A percentile compares a stretch with the other conserved stretches of the same genome.
phyloP scores from a whole-genome alignment of 1,140 invertebrate genomes.

The Lordiphosa clarofinis region DNA sequence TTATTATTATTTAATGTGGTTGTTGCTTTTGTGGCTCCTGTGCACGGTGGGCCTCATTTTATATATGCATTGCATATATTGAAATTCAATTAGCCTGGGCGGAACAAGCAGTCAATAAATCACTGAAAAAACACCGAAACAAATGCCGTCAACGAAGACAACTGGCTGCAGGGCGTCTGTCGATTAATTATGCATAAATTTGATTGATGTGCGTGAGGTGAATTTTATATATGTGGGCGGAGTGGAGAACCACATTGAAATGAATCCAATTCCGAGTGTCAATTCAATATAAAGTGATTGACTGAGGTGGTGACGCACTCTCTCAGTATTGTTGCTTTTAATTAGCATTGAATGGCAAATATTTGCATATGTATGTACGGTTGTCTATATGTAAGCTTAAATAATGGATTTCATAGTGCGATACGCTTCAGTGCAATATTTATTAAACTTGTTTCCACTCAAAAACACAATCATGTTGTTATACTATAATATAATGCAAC shows the following conservation, averaged over 20 bases:
- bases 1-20: slow-evolving; percentile 26
- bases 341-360: slow-evolving; percentile 61
- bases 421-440: slow-evolving; percentile 16
- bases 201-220: slow-evolving; percentile 68
- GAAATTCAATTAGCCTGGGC: slow-evolving; percentile 59
- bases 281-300: slow-evolving; percentile 16
- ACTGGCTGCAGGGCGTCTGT: slow-evolving; percentile 11
- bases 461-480: slow-evolving; percentile 1
- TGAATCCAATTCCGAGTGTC: slow-evolving; percentile 17
- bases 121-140: slow-evolving; percentile 22
- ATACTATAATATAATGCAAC: too few species aligned
- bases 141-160: slow-evolving; percentile 7
- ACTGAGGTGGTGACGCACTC: slow-evolving; percentile 3
- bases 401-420: slow-evolving; percentile 14
- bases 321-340: slow-evolving; percentile 36
- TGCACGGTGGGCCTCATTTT: slow-evolving; percentile 13
- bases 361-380: slow-evolving; percentile 40
- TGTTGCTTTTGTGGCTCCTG: slow-evolving; percentile 8
- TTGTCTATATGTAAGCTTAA: slow-evolving; percentile 1
- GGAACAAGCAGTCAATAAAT: slow-evolving; percentile 56
- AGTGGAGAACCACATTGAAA: slow-evolving; percentile 9
- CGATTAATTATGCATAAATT: slow-evolving; percentile 73
- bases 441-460: slow-evolving; percentile 3
- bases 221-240: slow-evolving; percentile 23
- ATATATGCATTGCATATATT: slow-evolving; percentile 49